Evolutionary conservation across 2,113 vertebrate species (phyloP), one percentile per base, ranked within the genome.

Genomic region (Corythornis madagascariensis): DNA sequence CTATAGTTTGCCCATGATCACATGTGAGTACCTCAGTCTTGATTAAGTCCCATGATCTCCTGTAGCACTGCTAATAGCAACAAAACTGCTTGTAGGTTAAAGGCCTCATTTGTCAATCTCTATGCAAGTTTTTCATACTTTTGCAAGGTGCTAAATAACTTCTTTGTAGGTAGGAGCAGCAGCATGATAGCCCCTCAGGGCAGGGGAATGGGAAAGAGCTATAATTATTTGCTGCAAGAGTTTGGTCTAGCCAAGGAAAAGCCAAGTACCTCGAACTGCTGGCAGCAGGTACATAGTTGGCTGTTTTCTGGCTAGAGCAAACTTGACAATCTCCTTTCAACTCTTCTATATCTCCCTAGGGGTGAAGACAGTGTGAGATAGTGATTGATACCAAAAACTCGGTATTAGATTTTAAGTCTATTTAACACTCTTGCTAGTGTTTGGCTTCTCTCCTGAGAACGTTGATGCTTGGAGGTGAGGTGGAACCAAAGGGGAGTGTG

Each of bases 191-290:
- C 78, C 70, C 33, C 18, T 16, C 50, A 13, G 78, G 93, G 63
- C 50, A 79, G 42, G 53, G 88, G 45, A 78, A 75, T 33, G 84
- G n/a, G 71, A 28, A 87, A 70, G 83, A 92, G 24, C 78, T 92
- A 81, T 85, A 82, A 82, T 87, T 91, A 92, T 55, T 87, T 84
- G 40, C 86, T 83, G 57, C 53, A 84, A 57, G 70, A 89, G n/a
- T 83, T 92, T 75, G 53, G n/a, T 81, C 53, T 75, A 28, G 57
- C 45, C 29, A 48, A 48, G 43, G 74, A 81, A 28, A 65, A 82
- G 43, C 52, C 31, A 29, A 70, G 52, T 71, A 20, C 63, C 43
- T 81, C 29, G 33, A 75, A 11, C 21, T 89, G 35, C 70, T 57
- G 63, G 61, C 66, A 91, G 65, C 47, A 67, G 31, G 21, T 66